Base-by-base conservation (phyloP, 1,140 invertebrate genomes). In the Maniola jurtina region DNA sequence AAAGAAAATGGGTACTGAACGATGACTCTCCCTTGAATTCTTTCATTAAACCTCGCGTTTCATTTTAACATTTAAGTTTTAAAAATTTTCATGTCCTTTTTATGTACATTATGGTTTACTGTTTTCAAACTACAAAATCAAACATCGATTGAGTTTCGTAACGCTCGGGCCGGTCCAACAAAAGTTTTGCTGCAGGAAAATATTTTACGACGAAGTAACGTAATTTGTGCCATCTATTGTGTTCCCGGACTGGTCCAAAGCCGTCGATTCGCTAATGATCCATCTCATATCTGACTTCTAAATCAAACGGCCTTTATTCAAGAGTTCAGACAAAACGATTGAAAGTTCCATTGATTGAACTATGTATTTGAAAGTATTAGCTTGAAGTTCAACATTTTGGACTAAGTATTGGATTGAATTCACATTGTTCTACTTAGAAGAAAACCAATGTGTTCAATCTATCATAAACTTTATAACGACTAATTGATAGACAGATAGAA, bases 201-300 rank as follows among this genome's bases (percentile, higher is more conserved):
- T 71, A 72, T 75, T 71, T 76, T 57, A 64, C 64, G 58, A 68
- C 54, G 65, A 73, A 79, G 70, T 68, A 66, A 65, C 47, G 57
- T 72, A 71, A 80, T 76, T 77, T 74, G 76, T 77, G 70, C 64
- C 66, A 45, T 73, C 65, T 71, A 73, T 83, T 79, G 72, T 79
- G 64, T 54, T 62, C 64, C 59, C 61, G 42, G 71, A 72, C 66
- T 59, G 69, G 56, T 61, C 36, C 64, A 69, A 66, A 65, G 72
- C 66, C 68, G 68, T 59, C 70, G 61, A 71, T 70, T 61, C 68
- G 58, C 64, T 83, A 83, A 83, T 79, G 79, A 81, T 71, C 62
- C 73, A 62, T 74, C 73, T 79, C 74, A 76, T 71, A 74, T 76
- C 69, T 64, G 54, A 70, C 61, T 70, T 75, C 68, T 72, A 71